These are phyloP conservation scores for Pterophyllum scalare DNA, from an alignment of 2,113 vertebrate species.

Conservation along the genomic window DNA sequence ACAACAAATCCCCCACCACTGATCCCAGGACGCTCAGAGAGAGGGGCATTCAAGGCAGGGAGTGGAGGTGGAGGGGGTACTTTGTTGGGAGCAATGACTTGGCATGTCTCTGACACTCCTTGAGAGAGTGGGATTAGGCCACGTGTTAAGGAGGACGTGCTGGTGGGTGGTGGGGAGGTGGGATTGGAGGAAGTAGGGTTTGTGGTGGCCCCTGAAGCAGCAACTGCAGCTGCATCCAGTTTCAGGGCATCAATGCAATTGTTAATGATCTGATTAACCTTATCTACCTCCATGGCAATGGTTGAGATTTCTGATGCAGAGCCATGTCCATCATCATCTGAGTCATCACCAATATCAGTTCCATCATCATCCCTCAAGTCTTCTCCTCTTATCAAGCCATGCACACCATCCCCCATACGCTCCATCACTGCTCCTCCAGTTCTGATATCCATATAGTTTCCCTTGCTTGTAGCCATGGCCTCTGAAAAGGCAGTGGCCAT, in stretches of 20 bases:
- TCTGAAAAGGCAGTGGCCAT: slow-evolving; percentile 88
- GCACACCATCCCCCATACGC: slow-evolving; percentile 71
- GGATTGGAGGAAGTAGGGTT: slow-evolving; percentile 81
- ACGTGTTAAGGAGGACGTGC: slow-evolving; percentile 76
- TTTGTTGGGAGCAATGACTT: slow-evolving; percentile 76
- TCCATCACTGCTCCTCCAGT: slow-evolving; percentile 81
- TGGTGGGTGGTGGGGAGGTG: slow-evolving; percentile 80
- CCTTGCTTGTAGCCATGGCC: slow-evolving; percentile 89
- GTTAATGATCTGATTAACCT: slow-evolving; percentile 99
- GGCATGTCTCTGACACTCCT: slow-evolving; percentile 69
- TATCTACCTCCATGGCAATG: slow-evolving; percentile 99
- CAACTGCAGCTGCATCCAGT: slow-evolving; percentile 89
- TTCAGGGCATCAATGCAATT: slow-evolving; percentile 99
- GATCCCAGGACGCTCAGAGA: slow-evolving; percentile 84
- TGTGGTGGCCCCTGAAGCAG: slow-evolving; percentile 80
- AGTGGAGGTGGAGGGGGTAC: slow-evolving; percentile 81
- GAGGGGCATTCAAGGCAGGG: slow-evolving; percentile 73
- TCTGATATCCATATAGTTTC: slow-evolving; percentile 96
- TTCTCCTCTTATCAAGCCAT: slow-evolving; percentile 66
- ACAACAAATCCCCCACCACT: slow-evolving; percentile 88
- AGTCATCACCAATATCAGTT: slow-evolving; percentile 85
- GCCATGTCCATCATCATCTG: slow-evolving; percentile 91
- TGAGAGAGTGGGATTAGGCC: slow-evolving; percentile 81
- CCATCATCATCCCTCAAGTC: slow-evolving; percentile 82
- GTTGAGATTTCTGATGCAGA: slow-evolving; percentile 98